Evolutionary conservation across 2,888 invertebrate species (phyloP), one percentile per base, ranked within the genome.

Genomic region (Drosophila austrosaltans): DNA sequence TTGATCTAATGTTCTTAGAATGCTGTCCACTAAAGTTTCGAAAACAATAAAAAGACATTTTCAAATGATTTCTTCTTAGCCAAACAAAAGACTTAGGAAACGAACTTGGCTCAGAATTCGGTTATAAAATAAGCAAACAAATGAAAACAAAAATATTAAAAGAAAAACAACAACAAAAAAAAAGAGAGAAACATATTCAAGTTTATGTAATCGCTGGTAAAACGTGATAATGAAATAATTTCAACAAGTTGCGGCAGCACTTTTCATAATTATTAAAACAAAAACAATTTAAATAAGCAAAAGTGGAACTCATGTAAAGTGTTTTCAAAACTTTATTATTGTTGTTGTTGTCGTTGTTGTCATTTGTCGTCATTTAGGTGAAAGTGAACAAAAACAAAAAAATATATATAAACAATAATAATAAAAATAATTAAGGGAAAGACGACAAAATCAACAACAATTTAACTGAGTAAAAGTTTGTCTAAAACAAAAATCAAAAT

Each of bases 381-480:
- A 82, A 82, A 82, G 83, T 80, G 82, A 72, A 53, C 58, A 48
- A 63, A 66, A 36, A 36, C 16, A 63, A 57, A 32, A 59, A 71
- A 72, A 70, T 59, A 54, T 58, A 64, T 68, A 67, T 61, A 72
- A 39, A 57, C 10, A 56, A 48, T 22, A 42, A 39, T 32, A 60
- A 60, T 39, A 59, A 28, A 25, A 58, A 58, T 53, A 53, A 22
- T 36, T 20, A 32, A 32, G 12, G 36, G 10, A 57, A 12, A 32
- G 20, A 39, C 22, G 84, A 78, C 78, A 76, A 79, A 83, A 36
- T 36, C 1, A 36, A 36, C 36, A 2, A 16, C 16, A 36, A 30
- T 30, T 83, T 75, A 70, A 65, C 63, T 67, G 44, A 53, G 76
- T 76, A 81, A 81, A 79, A 80, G 82, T 78, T 56, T 58, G 62